A percentile compares a stretch with the other conserved stretches of the same genome.
These are phyloP conservation scores for Beris chalybata DNA, from an alignment of 2,888 invertebrate genomes.

Conservation along the genomic window DNA sequence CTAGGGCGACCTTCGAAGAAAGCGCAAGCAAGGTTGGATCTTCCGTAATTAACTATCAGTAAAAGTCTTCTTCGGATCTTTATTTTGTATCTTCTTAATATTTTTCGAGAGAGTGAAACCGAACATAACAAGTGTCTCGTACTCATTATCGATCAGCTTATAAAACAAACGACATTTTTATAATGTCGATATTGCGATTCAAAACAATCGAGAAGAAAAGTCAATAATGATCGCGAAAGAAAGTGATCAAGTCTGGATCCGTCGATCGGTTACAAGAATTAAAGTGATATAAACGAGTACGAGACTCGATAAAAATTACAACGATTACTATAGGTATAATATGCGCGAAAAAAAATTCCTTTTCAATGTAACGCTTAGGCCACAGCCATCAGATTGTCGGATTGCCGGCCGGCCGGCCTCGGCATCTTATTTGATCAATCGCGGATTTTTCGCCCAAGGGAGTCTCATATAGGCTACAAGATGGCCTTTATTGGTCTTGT, in stretches of 20 bases:
- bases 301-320: conserved; percentile 11
- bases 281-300: too few species aligned
- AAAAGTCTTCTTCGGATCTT: conserved; percentile 25
- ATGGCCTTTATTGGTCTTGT: conserved; percentile 32
- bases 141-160: conserved; percentile 25
- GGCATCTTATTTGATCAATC: conserved; percentile 25
- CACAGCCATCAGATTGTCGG: conserved; percentile 6
- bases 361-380: conserved; percentile 2
- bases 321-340: conserved; percentile 11
- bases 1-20: conserved; percentile 39
- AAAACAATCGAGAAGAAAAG: conserved; percentile 36
- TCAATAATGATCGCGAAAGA: conserved; percentile 38
- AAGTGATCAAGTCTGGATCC: conserved; percentile 34
- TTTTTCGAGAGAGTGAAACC: conserved; percentile 36
- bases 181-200: conserved; percentile 13
- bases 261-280: conserved; percentile 1
- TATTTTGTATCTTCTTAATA: neutral
- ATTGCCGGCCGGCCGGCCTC: conserved; percentile 7
- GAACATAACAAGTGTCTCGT: conserved; percentile 36
- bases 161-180: conserved; percentile 28
- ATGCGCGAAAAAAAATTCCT: conserved; percentile 25
- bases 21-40: conserved; percentile 37
- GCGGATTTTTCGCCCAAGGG: conserved; percentile 35
- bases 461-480: conserved; percentile 8
- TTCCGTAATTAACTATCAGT: conserved; percentile 34